phyloP scores from a whole-genome alignment of 1,140 invertebrate species.

The Neocloeon triangulifer region DNA sequence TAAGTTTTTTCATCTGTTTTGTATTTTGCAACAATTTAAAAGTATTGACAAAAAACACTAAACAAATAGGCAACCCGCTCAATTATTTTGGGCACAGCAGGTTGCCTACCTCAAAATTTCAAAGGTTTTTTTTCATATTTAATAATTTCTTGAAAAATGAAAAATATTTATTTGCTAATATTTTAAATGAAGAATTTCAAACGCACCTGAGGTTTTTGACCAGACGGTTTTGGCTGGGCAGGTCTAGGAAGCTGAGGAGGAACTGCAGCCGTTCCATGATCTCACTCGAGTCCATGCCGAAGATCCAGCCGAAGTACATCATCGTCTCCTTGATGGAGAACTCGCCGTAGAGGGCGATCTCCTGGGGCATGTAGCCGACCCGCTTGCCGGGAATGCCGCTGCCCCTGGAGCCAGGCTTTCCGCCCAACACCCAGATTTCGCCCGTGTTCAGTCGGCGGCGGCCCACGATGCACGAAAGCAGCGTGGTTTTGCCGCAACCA shows the following conservation, averaged over 20 bases:
- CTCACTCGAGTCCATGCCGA: conserved; percentile 62
- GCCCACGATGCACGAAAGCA: conserved; percentile 72
- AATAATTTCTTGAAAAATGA: too few species aligned
- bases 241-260: conserved; percentile 68
- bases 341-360: conserved; percentile 83
- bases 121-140: too few species aligned
- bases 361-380: conserved; percentile 41
- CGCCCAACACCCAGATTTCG: conserved; percentile 67
- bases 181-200: too few species aligned
- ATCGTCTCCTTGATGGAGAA: conserved; percentile 89
- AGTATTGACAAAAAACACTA: too few species aligned
- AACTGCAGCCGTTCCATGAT: conserved; percentile 66
- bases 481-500: conserved; percentile 65
- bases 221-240: conserved; percentile 60
- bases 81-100: too few species aligned
- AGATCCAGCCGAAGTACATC: conserved; percentile 92
- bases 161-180: too few species aligned
- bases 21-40: too few species aligned
- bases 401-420: conserved; percentile 46
- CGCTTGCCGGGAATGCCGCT: conserved; percentile 67
- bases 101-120: too few species aligned
- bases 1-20: too few species aligned
- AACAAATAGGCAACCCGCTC: too few species aligned
- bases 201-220: conserved; percentile 71
- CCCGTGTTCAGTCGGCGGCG: conserved; percentile 56